These are phyloP conservation scores for Rhinichthys osculus DNA, from an alignment of 2,797 vertebrate species.

Conservation along the genomic window DNA sequence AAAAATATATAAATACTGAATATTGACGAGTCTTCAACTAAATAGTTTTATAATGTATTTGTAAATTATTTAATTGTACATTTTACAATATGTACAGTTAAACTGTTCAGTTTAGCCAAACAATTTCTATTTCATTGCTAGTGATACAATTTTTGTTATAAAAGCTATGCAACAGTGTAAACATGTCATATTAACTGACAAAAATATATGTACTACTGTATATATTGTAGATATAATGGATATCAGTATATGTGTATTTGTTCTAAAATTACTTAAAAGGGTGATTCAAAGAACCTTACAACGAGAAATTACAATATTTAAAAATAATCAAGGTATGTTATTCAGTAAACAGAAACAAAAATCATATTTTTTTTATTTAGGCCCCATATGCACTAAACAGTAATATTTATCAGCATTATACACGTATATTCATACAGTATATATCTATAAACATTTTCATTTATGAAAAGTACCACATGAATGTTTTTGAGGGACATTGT, in stretches of 20 bases:
- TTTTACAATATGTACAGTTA: background rate
- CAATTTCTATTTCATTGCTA: background rate
- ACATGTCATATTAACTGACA: background rate
- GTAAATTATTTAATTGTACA: background rate
- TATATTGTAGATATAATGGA: background rate
- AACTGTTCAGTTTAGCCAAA: background rate
- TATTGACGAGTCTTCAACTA: background rate
- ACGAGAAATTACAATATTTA: background rate
- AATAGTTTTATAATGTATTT: background rate
- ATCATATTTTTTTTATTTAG: background rate
- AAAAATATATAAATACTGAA: background rate
- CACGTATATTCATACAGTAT: too few relatives aligned
- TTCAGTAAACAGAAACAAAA: background rate
- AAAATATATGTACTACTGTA: background rate
- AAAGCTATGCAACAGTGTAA: background rate
- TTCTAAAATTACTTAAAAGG: background rate
- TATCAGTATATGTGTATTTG: background rate
- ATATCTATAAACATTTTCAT: background rate
- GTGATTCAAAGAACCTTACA: background rate
- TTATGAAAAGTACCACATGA: too few relatives aligned
- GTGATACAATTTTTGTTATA: background rate
- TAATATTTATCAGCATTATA: background rate
- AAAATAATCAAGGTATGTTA: background rate
- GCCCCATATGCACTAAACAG: background rate
- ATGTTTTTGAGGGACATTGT: too few relatives aligned